phyloP scores from a whole-genome alignment of 2,797 vertebrate genomes.

The Lemur catta region DNA sequence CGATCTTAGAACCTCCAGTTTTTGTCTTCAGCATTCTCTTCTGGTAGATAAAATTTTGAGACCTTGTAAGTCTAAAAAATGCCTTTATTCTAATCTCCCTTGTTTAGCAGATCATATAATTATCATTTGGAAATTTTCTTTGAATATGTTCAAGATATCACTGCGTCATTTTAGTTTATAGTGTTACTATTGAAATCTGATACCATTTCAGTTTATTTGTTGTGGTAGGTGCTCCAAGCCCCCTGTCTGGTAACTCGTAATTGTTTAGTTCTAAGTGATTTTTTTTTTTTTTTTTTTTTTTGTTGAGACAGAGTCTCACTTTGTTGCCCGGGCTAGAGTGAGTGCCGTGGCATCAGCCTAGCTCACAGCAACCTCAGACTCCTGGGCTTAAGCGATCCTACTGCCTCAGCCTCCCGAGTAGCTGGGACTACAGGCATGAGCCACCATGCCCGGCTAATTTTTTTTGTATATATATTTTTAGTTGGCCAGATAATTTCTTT shows the following conservation, averaged over 20 bases:
- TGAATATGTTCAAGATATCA: neutral
- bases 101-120: slow-evolving; percentile 8
- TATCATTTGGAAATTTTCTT: neutral
- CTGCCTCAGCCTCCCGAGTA: no score
- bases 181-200: neutral
- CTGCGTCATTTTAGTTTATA: neutral
- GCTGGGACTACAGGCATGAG: no score
- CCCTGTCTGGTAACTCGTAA: neutral
- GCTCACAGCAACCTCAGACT: no score
- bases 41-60: neutral
- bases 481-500: no score
- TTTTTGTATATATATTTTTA: no score
- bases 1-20: neutral
- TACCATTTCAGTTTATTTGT: neutral
- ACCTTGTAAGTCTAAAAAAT: neutral
- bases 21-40: neutral
- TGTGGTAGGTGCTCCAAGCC: neutral
- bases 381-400: no score
- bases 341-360: no score
- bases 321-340: no score
- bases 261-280: neutral
- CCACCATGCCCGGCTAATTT: no score
- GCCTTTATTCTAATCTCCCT: neutral
- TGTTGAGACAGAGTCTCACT: no score
- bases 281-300: neutral